Evolutionary conservation across 2,888 invertebrate genomes (phyloP), one percentile per base, ranked within the genome.

Genomic region (Orthosia gracilis): DNA sequence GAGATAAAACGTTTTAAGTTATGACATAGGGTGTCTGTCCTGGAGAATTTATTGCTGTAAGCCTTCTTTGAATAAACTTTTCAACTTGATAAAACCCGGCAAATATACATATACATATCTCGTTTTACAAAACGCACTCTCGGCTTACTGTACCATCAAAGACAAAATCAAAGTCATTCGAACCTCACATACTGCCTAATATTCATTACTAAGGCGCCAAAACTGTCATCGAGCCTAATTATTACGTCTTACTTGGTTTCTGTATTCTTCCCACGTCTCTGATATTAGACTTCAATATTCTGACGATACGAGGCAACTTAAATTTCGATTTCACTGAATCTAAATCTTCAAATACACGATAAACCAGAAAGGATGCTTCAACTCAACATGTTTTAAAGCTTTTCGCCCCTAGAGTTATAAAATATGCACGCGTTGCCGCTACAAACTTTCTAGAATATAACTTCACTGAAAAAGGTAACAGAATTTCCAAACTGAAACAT

Each of bases 181-280:
- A 50, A 68, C 58, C 58, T 63, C 45, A 63, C 21, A 62, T 26
- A 13, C 15, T 58, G 49, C 47, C 73, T 61, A 63, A 45, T 73
- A 73, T 82, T 61, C 74, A 71, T 65, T 63, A 21, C 26, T 65
- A 49, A 12, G 55, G 9, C 18, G 40, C 57, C 26, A 55, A 55
- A 69, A 76, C 69, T 70, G 72, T 68, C 50, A 68, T 69, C 26
- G 2, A 61, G 12, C 57, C 80, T 73, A 79, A 85, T 72, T 67
- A 68, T 66, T 18, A 66, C 59, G 49, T 68, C 52, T 74, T 15
- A 21, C 31, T 18, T 17, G 13, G n/a, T 47, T 62, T 58, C 50
- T 18, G 68, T 52, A 71, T 61, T 58, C 63, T 15, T 26, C 21
- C 50, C 76, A 74, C 69, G 50, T 70, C 23, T 73, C 7, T 57